Evolutionary conservation across 2,797 vertebrate genomes (phyloP), one percentile per base, ranked within the genome.

Genomic region (Cyprinella venusta): DNA sequence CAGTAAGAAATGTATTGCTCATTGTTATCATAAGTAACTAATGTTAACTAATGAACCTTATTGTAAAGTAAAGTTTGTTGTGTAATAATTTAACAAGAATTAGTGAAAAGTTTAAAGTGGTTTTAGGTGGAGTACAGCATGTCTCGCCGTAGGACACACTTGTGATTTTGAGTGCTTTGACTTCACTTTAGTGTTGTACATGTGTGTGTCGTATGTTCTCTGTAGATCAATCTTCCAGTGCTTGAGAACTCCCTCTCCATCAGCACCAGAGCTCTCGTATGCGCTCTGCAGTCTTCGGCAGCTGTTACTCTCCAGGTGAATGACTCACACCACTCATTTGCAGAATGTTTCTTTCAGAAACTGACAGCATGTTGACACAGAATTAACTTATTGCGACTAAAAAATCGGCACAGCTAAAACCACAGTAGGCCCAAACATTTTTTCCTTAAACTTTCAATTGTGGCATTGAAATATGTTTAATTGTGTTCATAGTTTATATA

Each of bases 211-310:
- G 42, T 50, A 8, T 68, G 52, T 26, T 61, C 59, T 74, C 16
- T 81, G 48, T 84, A 95, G 94, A 92, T 91, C 19, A 94, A 91
- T 74, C 92, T 93, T 80, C 94, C 93, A 0, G 84, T 79, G 45
- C 91, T 95, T 70, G 92, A 94, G 33, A 95, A 88, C 77, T 80
- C 88, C n/a, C 87, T 94, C 48, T 95, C 94, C 8, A 0, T 76
- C 68, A 8, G 85, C 0, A 87, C 94, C 36, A 91, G 92, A 69
- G 90, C 88, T n/a, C 86, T 94, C 82, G 85, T 96, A 79, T 4
- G 77, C 86, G 75, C 76, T 0, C 90, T 96, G 75, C 89, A 89
- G 88, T 85, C 89, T 5, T 78, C 89, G 56, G 83, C 85, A 9
- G 86, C 88, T 10, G 87, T 82, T 9, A 69, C 90, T 42, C 91